Base-by-base conservation (phyloP, 2,888 invertebrate species). In the Harpalus rufipes region DNA sequence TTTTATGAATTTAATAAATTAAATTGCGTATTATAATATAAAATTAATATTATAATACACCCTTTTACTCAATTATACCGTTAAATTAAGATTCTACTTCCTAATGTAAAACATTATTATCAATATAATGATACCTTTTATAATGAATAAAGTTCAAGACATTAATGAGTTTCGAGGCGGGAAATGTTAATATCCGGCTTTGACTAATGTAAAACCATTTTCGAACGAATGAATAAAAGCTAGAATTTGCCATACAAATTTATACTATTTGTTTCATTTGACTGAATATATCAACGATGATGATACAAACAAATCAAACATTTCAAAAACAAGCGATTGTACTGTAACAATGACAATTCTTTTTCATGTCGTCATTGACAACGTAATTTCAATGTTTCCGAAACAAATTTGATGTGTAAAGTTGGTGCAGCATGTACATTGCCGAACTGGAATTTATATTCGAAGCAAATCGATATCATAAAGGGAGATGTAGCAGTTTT, bases 381-480 rank as follows among this genome's bases (percentile, higher is more conserved):
- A 74, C 18, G 72, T 74, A 74, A 74, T 74, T 74, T 74, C 72
- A 74, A 44, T 74, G 72, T 74, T 74, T 74, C 44, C 72, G 72
- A 18, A 44, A 44, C 44, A 74, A 74, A 74, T 74, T 74, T 74
- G 72, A 74, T 74, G 72, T 44, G 72, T 18, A 74, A 74, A 74
- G 72, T 74, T 74, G 44, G 44, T 39, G 32, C 32, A 68, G 68
- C 44, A 44, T 74, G 72, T 74, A 44, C 18, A 21, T 18, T 44
- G 44, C 44, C 44, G 18, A 74, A 74, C 51, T 51, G 16, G 18
- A 74, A 74, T 74, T 74, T 74, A 44, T 74, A 74, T 74, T 74
- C 72, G 41, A 74, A 74, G 72, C 72, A 78, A 58, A 78, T 78
- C 78, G 58, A 78, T 78, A 78, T 78, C 58, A 78, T 44, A 78